Evolutionary conservation across 2,888 invertebrate species (phyloP), one percentile per base, ranked within the genome.

Genomic region (Patella ulyssiponensis): DNA sequence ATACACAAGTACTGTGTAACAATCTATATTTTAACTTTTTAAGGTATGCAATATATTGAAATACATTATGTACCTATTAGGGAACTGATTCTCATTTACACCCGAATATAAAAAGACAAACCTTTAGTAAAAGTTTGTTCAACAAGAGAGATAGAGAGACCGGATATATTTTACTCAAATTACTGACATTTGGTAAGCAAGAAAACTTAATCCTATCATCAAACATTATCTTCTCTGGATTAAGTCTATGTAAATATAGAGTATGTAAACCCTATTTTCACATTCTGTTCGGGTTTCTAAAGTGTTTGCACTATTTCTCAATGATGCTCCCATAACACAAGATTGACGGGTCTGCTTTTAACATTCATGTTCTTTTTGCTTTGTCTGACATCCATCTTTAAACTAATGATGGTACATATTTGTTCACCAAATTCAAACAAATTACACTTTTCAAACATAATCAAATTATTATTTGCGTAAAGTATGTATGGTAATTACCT

Each of bases 221-320:
- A 64, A 64, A 64, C 23, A 64, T 44, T 64, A 64, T 64, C 64
- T 64, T 64, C 64, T 64, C 9, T 14, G 14, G 64, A 64, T 64
- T 64, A 64, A 64, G 64, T 64, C 64, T 64, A 64, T 23, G 64
- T 64, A 64, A 64, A 64, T 64, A 64, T 64, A 14, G 23, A 64
- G 64, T 64, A 64, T 64, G 64, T 64, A 64, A 64, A 64, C 64
- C 64, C 64, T 64, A 64, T 64, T 64, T 64, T 64, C 64, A 64
- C 64, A 64, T 64, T 64, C 64, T 64, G 64, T 20, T 12, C 23
- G 23, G 23, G 64, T 64, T 64, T 64, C 64, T 20, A 20, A 23
- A 64, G 64, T 64, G 64, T 64, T 64, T 64, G 64, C 64, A 20
- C 64, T 64, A 23, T 64, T 64, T 64, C 64, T 20, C 64, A 15